Base-by-base conservation (phyloP, 1,140 invertebrate genomes). In the Neodiprion pinetum region DNA sequence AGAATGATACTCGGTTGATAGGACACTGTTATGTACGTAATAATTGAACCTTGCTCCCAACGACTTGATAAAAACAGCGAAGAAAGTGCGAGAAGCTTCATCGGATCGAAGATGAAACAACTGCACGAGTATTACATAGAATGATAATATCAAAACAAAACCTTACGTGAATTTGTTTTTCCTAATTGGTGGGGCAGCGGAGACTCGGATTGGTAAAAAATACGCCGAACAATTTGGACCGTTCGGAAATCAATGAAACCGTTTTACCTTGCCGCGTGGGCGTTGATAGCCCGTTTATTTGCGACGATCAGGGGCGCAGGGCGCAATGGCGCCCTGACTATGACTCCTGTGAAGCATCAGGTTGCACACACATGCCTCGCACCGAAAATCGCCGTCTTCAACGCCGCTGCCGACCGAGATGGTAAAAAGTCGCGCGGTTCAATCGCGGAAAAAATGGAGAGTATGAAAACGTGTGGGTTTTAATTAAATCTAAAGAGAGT, bases 291-390 rank as follows among this genome's bases (percentile, higher is more conserved):
- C 53, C 53, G 53, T 61, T 12, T 61, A 17, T 12, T 61, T 5
- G 28, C 28, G 28, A 5, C 28, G 28, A 40, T 61, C 53, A 12
- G 53, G 53, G 53, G n/a, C n/a, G 53, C 11, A 14, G 53, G n/a
- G n/a, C 8, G 53, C 53, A 61, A 61, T 61, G 53, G 53, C 53
- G 53, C 53, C 53, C 53, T 61, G n/a, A 5, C 53, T 61, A 9
- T 9, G 53, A 40, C 28, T 40, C 1, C 28, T 40, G 9, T 11
- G 53, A 61, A 61, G 53, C 53, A 61, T 61, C 53, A 61, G 53
- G 53, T 61, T 61, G 53, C 53, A 12, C 53, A 61, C 53, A 61
- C 53, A 61, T 61, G 53, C 53, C 53, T 61, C 53, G 53, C 28
- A 40, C n/a, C 53, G 9, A 12, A 61, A 61, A 61, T 61, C 11